These are phyloP conservation scores for Eulemur rubriventer DNA, from an alignment of 2,797 vertebrate genomes.

Conservation along the genomic window DNA sequence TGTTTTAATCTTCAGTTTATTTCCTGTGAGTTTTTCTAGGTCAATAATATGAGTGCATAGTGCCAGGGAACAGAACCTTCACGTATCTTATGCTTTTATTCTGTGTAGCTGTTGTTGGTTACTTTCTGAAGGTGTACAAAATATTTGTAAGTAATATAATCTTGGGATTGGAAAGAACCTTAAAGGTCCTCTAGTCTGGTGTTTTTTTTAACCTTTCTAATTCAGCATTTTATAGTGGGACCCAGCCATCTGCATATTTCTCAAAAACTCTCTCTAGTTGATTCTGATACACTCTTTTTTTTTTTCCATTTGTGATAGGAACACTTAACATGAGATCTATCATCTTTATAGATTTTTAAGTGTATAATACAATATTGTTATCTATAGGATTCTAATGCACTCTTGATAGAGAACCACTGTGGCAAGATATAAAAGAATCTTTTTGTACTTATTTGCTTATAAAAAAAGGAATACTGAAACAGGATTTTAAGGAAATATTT, in stretches of 20 bases:
- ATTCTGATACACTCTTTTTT: background rate
- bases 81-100: background rate
- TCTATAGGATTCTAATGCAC: background rate
- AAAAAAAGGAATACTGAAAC: background rate
- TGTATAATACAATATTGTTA: background rate
- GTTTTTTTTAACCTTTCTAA: background rate
- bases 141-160: background rate
- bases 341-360: background rate
- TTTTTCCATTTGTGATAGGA: background rate
- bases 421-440: background rate
- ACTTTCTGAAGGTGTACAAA: background rate
- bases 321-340: background rate
- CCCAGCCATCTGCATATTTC: background rate
- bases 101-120: background rate
- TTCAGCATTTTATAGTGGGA: background rate
- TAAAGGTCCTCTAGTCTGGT: background rate
- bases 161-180: background rate
- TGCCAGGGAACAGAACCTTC: background rate
- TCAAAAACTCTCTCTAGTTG: background rate
- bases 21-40: background rate
- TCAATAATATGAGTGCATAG: background rate
- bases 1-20: slow-evolving; percentile 17
- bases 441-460: background rate
- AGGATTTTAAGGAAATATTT: background rate
- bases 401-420: background rate